Evolutionary conservation across 2,888 invertebrate genomes (phyloP), one percentile per base, ranked within the genome.

Genomic region (Dolomedes plantarius): DNA sequence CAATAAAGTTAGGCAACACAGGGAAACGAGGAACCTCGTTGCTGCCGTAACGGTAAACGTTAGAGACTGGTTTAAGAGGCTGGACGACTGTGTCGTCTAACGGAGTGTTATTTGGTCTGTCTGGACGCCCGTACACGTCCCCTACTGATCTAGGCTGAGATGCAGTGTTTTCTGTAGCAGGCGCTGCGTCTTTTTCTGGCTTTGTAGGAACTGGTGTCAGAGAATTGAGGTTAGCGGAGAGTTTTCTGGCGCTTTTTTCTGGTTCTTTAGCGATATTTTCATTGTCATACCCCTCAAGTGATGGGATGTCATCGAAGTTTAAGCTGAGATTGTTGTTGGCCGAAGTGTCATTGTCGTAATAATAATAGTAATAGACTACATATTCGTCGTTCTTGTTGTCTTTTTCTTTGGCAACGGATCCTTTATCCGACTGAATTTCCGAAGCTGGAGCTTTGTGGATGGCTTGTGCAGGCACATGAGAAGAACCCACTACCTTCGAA

Each of bases 351-450:
- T 88, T 77, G 31, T 88, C 85, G 19, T 87, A 88, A 46, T 88
- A 88, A 32, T 88, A 88, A 72, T 88, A 88, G 32, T 88, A 88
- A 27, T 88, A 88, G 11, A 87, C 80, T 0, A 88, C 87, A 46
- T 87, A 86, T 29, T 88, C 88, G 67, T 88, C 88, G 1, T 88
- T 76, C 2, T 36, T 29, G 28, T 36, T 67, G 62, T 82, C 87
- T 64, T 83, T 87, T 7, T 88, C 88, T 19, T 86, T 83, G 32
- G 87, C 86, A 6, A 41, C n/a, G 0, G 83, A 23, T 9, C 64
- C 80, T 13, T 74, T 77, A 31, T 75, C 36, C 6, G 79, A 29
- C 19, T 81, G 77, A 7, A 88, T 81, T 32, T 88, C 88, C 1
- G 88, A 86, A 1, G 88, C 88, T 6, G 87, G 87, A 1, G 77